Evolutionary conservation across 2,888 invertebrate species (phyloP).

Genomic region (Cephalotes varians): DNA sequence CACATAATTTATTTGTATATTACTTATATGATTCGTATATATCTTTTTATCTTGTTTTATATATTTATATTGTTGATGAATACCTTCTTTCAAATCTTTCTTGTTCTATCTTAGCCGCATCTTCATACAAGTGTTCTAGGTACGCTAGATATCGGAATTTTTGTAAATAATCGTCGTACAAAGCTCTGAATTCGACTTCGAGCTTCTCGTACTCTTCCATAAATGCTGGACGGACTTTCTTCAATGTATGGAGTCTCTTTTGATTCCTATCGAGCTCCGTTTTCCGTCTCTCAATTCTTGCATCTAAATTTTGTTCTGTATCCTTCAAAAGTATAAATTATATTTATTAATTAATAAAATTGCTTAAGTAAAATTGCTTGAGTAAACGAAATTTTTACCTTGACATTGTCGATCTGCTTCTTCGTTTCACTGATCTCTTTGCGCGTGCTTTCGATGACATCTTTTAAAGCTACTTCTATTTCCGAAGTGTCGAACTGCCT

Average conservation of each 20-base stretch:
- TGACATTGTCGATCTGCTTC: constrained; percentile 93
- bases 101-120: constrained; percentile 92
- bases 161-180: constrained; percentile 95
- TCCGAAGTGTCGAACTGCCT: constrained; percentile 93
- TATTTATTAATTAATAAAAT: constrained; percentile 12
- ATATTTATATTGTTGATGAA: not conserved
- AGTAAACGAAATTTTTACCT: constrained; percentile 78
- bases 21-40: constrained; percentile 12
- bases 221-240: constrained; percentile 98
- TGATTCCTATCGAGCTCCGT: constrained; percentile 96
- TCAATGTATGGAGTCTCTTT: constrained; percentile 96
- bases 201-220: constrained; percentile 97
- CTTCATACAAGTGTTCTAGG: constrained; percentile 94
- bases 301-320: constrained; percentile 95
- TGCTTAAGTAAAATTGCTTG: too few species aligned
- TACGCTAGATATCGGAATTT: constrained; percentile 96
- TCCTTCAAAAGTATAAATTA: constrained; percentile 86
- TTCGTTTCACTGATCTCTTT: constrained; percentile 91
- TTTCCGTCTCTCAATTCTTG: constrained; percentile 96
- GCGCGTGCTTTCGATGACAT: constrained; percentile 90
- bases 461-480: constrained; percentile 92
- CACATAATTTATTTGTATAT: not conserved
- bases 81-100: constrained; percentile 92
- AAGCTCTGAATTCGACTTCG: constrained; percentile 93
- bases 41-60: constrained; percentile 21